Evolutionary conservation across 2,797 vertebrate genomes (phyloP).

Genomic region (Saxicola maurus): DNA sequence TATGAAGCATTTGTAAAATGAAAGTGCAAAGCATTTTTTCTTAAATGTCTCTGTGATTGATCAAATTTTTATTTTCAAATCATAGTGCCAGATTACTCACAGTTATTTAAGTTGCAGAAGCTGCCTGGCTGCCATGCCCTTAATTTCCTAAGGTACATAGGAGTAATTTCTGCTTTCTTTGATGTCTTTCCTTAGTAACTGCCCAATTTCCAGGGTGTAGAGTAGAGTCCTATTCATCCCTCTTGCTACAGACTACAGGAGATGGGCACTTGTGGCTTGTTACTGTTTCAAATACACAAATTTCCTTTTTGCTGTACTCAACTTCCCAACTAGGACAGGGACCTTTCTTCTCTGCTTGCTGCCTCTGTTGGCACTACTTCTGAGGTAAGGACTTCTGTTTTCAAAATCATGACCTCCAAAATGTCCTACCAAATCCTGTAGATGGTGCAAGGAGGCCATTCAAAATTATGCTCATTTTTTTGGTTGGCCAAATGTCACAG

Average conservation of each 20-base stretch:
- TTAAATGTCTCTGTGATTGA: background rate
- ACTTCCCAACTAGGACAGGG: background rate
- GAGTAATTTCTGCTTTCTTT: background rate
- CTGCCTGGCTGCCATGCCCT: background rate
- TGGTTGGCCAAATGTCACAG: background rate
- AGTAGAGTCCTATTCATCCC: background rate
- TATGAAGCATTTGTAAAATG: background rate
- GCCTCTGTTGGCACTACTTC: background rate
- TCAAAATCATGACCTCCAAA: slow-evolving; percentile 9
- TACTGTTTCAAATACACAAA: background rate
- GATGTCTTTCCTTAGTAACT: background rate
- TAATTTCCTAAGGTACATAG: background rate
- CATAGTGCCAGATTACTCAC: background rate
- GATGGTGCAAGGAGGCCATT: slow-evolving; percentile 32
- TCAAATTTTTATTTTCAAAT: background rate
- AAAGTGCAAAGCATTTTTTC: background rate
- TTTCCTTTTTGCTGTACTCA: background rate
- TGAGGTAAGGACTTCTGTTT: background rate
- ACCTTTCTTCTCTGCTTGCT: slow-evolving; percentile 26
- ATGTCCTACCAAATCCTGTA: background rate
- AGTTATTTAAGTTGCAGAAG: background rate
- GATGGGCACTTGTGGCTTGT: background rate
- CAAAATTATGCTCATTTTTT: background rate
- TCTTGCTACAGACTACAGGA: background rate
- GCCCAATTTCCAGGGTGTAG: background rate